Conservation (phyloP, 2,888 invertebrate genomes). For the Prosopocoilus inquinatus region DNA sequence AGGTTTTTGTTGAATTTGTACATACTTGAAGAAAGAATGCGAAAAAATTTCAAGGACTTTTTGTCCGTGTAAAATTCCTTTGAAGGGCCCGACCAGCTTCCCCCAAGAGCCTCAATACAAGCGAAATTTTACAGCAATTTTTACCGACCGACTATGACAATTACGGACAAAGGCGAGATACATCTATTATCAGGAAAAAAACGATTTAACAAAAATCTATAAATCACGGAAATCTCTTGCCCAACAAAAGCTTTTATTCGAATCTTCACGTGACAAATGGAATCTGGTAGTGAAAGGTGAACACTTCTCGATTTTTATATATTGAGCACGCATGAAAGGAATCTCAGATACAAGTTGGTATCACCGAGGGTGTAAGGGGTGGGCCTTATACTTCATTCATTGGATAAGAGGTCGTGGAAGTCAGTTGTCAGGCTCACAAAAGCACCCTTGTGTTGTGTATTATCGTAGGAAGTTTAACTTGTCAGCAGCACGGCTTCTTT, state of each 20-base stretch:
- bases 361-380: constrained; percentile 27
- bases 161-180: background rate
- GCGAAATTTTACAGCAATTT: background rate
- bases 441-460: constrained; percentile 35
- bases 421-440: constrained; percentile 35
- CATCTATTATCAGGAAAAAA: background rate
- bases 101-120: no score
- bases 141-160: background rate
- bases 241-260: constrained; percentile 42
- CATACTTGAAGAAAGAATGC: no score
- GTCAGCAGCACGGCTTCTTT: constrained; percentile 43
- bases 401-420: constrained; percentile 35
- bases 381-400: constrained; percentile 35
- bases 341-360: constrained; percentile 27
- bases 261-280: constrained; percentile 49
- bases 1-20: no score
- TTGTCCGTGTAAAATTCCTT: no score
- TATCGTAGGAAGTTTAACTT: constrained; percentile 42
- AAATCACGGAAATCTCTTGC: constrained; percentile 41
- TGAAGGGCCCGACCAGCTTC: no score
- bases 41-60: no score
- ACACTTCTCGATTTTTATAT: constrained; percentile 49
- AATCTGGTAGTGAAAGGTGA: constrained; percentile 51
- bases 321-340: constrained; percentile 36
- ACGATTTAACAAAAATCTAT: constrained; percentile 31